Evolutionary conservation across 2,888 invertebrate species (phyloP).

Genomic region (Halictus quadricinctus): DNA sequence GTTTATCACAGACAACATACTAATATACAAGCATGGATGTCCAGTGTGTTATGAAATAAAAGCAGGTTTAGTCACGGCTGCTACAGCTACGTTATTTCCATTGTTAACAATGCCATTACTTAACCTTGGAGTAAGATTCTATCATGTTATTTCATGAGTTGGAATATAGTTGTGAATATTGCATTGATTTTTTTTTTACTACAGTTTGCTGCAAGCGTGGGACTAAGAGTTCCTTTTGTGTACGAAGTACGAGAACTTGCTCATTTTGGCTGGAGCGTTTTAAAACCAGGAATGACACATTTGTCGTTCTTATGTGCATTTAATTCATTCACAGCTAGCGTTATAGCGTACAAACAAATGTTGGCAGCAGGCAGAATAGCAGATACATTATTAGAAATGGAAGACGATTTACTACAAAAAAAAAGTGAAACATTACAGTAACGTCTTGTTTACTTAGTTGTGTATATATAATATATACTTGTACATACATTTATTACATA

Average conservation of each 20-base stretch:
- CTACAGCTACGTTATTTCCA: conserved; percentile 85
- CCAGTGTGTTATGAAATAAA: conserved; percentile 87
- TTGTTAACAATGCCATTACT: conserved; percentile 85
- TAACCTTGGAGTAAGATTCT: conserved; percentile 84
- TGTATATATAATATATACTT: neutral
- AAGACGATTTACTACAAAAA: neutral
- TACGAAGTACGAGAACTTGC: conserved; percentile 1
- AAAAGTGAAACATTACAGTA: neutral
- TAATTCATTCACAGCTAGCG: conserved; percentile 84
- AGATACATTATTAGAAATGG: neutral
- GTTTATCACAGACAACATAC: conserved; percentile 84
- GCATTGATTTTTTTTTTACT: neutral
- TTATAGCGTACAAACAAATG: conserved; percentile 86
- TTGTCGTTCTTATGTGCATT: conserved; percentile 66
- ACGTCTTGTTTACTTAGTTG: neutral
- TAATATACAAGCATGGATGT: conserved; percentile 85
- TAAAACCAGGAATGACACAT: conserved; percentile 3
- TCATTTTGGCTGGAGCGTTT: conserved; percentile 19
- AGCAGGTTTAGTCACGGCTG: conserved; percentile 84
- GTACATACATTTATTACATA: neutral
- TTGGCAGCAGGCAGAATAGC: conserved; percentile 52
- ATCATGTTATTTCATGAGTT: conserved; percentile 82
- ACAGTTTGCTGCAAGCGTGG: conserved; percentile 21
- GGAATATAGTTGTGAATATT: neutral
- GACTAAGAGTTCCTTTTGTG: conserved; percentile 30